Evolutionary conservation across 1,140 invertebrate species (phyloP).

Genomic region (Apis mellifera): Amel_HAv3.1 CM009934.2:11237501-11238000

Average conservation of each 20-base stretch:
- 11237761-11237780: not conserved
- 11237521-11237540: slow-evolving; percentile 34
- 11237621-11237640: not conserved
- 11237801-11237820: slow-evolving; percentile 11
- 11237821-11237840: slow-evolving; percentile 1
- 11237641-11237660: too few species aligned
- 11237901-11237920: not conserved
- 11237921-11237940: not conserved
- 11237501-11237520: slow-evolving; percentile 37
- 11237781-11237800: slow-evolving; percentile 2
- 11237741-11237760: not conserved
- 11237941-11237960: slow-evolving; percentile 1
- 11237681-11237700: not conserved
- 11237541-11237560: slow-evolving; percentile 58
- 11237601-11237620: not conserved
- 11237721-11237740: too few species aligned
- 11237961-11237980: not conserved
- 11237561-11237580: slow-evolving; percentile 55
- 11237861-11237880: not conserved
- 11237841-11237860: slow-evolving; percentile 21
- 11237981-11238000: not conserved
- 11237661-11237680: not conserved
- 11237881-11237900: not conserved
- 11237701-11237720: not conserved
- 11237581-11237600: slow-evolving; percentile 34